Conservation (phyloP, 2,888 invertebrate species). For the Nasonia oneida region DNA sequence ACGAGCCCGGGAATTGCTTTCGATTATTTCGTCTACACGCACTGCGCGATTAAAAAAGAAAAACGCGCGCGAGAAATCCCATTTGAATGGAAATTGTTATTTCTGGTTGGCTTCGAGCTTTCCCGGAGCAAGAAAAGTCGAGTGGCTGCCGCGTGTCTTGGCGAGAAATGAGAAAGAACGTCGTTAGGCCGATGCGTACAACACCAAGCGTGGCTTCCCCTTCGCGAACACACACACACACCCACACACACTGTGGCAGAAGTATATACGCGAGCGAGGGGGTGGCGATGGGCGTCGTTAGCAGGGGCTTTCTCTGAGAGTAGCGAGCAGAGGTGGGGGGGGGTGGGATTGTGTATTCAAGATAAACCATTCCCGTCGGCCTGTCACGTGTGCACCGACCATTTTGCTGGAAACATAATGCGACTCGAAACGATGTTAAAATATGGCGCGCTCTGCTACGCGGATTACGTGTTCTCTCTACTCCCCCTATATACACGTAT, state of each 20-base stretch:
- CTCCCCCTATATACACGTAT: constrained; percentile 18
- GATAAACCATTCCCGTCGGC: constrained; percentile 75
- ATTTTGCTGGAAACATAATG: constrained; percentile 77
- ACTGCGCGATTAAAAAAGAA: not conserved
- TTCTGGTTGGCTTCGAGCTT: constrained; percentile 58
- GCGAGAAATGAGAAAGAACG: constrained; percentile 73
- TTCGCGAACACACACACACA: not conserved
- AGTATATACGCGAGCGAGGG: constrained; percentile 55
- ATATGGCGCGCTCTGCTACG: constrained; percentile 69
- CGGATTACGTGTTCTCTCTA: constrained; percentile 29
- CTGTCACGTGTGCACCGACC: constrained; percentile 77
- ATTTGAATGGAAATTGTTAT: constrained; percentile 64
- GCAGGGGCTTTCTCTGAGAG: constrained; percentile 66
- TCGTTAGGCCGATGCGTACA: constrained; percentile 71
- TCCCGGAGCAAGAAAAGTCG: constrained; percentile 57
- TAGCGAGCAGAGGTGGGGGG: constrained; percentile 52
- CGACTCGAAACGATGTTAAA: constrained; percentile 75
- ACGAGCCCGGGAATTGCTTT: not conserved
- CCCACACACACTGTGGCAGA: constrained; percentile 2
- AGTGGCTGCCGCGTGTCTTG: constrained; percentile 47
- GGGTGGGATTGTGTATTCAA: constrained; percentile 76
- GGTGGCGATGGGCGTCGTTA: constrained; percentile 73
- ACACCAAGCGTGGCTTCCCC: constrained; percentile 32
- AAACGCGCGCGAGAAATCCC: constrained; percentile 57
- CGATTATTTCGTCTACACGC: not conserved